phyloP scores from a whole-genome alignment of 2,113 vertebrate genomes.

The Stomatorhinus ivindoensis region DNA sequence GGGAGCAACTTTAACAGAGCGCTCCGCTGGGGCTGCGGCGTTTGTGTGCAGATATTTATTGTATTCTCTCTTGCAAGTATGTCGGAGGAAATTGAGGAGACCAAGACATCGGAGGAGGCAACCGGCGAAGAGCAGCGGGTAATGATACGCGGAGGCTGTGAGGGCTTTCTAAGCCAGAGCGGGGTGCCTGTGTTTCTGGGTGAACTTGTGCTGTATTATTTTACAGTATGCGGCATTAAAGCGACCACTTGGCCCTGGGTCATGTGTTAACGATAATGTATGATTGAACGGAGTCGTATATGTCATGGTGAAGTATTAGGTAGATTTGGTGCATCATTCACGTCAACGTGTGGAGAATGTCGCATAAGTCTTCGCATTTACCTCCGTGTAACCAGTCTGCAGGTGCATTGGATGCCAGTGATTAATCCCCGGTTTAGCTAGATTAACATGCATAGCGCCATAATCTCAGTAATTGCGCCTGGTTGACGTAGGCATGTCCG shows the following conservation, averaged over 20 bases:
- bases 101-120: slow-evolving; percentile 52
- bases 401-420: background rate
- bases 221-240: background rate
- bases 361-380: background rate
- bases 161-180: background rate
- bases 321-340: background rate
- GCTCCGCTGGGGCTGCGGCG: background rate
- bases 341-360: background rate
- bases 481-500: background rate
- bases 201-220: background rate
- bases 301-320: background rate
- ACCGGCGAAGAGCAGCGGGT: slow-evolving; percentile 80
- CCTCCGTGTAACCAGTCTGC: background rate
- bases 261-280: background rate
- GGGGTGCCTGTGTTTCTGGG: background rate
- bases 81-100: slow-evolving; percentile 73
- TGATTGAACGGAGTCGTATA: background rate
- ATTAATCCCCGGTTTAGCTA: background rate
- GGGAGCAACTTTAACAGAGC: slow-evolving; percentile 28
- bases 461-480: background rate
- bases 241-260: background rate
- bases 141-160: background rate
- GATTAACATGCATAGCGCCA: background rate
- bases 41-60: background rate
- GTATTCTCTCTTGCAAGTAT: slow-evolving; percentile 42